These are phyloP conservation scores for Anagyrus pseudococci DNA, from an alignment of 2,888 invertebrate species.

Conservation along the genomic window DNA sequence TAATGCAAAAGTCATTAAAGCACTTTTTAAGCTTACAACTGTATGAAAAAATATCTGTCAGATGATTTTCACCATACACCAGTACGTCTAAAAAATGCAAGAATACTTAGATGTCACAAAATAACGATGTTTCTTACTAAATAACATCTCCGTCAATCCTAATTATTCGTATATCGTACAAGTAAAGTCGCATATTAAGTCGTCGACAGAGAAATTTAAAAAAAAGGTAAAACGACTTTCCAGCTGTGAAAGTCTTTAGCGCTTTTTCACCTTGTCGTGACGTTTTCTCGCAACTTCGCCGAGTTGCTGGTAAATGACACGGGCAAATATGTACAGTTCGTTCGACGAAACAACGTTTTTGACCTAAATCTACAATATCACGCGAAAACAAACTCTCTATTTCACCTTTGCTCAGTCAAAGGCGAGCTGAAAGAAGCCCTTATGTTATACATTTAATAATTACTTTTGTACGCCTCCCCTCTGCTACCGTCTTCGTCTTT, in stretches of 20 bases:
- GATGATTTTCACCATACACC: too few relatives aligned
- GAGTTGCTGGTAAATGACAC: neutral
- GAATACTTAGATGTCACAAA: too few relatives aligned
- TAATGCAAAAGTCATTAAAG: too few relatives aligned
- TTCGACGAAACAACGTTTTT: slow-evolving; percentile 9
- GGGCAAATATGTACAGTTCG: slow-evolving; percentile 30
- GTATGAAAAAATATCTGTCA: too few relatives aligned
- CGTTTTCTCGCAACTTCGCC: neutral
- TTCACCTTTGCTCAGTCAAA: slow-evolving; percentile 1
- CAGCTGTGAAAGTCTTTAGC: neutral
- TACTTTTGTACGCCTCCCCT: too few relatives aligned
- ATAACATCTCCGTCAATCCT: too few relatives aligned
- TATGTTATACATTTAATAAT: neutral
- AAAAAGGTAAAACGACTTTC: neutral
- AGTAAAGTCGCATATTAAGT: too few relatives aligned
- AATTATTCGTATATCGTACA: neutral
- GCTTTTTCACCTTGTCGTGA: neutral
- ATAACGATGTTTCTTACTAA: too few relatives aligned
- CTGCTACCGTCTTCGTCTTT: too few relatives aligned
- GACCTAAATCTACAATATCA: slow-evolving; percentile 21
- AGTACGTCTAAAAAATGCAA: too few relatives aligned
- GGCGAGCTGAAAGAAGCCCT: neutral
- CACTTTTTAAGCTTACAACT: too few relatives aligned
- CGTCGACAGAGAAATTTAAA: too few relatives aligned
- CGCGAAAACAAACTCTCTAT: slow-evolving; percentile 1